Percentiles rank a stretch among this genome's conserved stretches.
phyloP scores from a whole-genome alignment of 2,797 vertebrate species.

The Cuniculus paca region DNA sequence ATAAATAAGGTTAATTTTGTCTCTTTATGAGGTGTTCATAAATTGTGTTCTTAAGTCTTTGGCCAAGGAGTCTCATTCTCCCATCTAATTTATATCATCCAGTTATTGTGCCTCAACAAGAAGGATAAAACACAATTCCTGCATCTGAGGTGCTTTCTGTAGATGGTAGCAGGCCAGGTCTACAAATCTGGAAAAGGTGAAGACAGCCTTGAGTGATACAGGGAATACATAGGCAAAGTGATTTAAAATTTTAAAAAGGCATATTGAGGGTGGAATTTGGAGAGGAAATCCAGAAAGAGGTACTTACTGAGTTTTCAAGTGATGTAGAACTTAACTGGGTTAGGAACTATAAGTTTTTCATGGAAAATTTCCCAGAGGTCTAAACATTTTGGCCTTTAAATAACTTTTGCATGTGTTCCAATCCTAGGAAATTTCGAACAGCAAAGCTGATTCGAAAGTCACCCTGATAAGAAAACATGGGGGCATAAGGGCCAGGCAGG shows the following conservation, averaged over 20 bases:
- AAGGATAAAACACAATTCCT: neutral
- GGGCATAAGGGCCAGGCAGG: neutral
- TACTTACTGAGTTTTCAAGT: neutral
- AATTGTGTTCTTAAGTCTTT: neutral
- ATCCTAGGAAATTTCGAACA: constrained; percentile 6
- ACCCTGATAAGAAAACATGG: neutral
- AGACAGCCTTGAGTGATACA: neutral
- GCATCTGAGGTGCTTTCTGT: neutral
- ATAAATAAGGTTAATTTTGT: constrained; percentile 11
- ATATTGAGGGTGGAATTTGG: neutral
- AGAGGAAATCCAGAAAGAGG: neutral
- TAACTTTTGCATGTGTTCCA: neutral
- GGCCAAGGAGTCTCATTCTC: neutral
- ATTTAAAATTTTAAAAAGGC: neutral
- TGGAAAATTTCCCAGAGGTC: neutral
- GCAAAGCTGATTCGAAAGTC: neutral
- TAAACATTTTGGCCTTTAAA: neutral
- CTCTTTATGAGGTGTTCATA: neutral
- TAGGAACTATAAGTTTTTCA: neutral
- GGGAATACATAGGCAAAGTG: neutral
- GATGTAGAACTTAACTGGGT: neutral
- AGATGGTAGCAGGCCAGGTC: neutral
- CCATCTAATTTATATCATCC: neutral
- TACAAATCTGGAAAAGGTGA: neutral
- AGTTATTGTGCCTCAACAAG: neutral